Base-by-base conservation (phyloP, 2,797 vertebrate species). In the Notolabrus celidotus region DNA sequence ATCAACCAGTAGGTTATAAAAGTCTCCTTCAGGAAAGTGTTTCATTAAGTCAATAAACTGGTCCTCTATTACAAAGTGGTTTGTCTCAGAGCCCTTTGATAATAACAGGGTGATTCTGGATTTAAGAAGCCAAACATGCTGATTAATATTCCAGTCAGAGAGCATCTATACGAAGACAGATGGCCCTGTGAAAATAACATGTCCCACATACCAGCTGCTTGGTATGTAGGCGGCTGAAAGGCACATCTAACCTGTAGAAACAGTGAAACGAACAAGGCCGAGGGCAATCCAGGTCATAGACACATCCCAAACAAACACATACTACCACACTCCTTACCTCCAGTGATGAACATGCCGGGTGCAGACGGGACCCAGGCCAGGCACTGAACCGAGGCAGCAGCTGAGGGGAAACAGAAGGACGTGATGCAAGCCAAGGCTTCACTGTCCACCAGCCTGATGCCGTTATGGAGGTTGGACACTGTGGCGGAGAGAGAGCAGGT, bases 341-440 rank as follows among this genome's bases (percentile, higher is more conserved):
- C 97, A 1, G 97, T 99, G 82, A 99, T 91, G 88, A 99, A 99
- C 96, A 99, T 98, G 85, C 98, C 97, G 0, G 98, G 97, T 20
- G 98, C 98, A 43, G 96, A 96, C 38, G 95, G 95, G 45, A 99
- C 96, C 98, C 98, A 99, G 56, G 98, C 97, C 79, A 99, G 89
- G 83, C 97, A 99, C 60, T 98, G 98, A 15, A 99, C 96, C 10
- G 97, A 98, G 2, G 96, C 97, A 0, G 95, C 96, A 0, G 95
- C 91, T 12, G 93, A 97, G 20, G 98, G 98, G 80, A 98, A 95
- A 88, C 72, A 94, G 84, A 98, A 99, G 12, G 93, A 92, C 0
- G 96, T 97, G 80, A 99, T 95, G 72, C 96, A 97, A 20, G 83
- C 90, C 68, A 97, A 82, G 42, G 96, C 96, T 71, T 97, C 96